Base-by-base conservation (phyloP, 1,140 invertebrate species). In the Drosophila miranda region DNA sequence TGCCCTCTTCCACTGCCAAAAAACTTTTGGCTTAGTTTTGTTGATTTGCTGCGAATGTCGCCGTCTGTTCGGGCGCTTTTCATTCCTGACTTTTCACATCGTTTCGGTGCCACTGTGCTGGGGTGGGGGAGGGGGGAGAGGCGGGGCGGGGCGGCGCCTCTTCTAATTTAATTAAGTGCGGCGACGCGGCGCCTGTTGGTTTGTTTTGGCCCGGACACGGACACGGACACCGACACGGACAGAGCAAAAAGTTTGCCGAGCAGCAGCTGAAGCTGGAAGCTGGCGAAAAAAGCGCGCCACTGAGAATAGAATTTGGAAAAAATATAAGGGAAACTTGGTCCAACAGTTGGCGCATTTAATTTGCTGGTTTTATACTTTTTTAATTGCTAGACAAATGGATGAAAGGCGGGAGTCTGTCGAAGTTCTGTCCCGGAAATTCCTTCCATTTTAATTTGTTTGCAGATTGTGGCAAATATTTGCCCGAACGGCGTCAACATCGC, bases 111-210 rank as follows among this genome's bases (percentile, higher is more conserved):
- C 80, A 68, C 72, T 61, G 61, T 75, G 63, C 73, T 26, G 42
- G n/a, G 57, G 30, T 8, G 38, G 26, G 57, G 41, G 49, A 52
- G 45, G 63, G 16, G 57, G 26, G 9, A 28, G n/a, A n/a, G n/a
- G n/a, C n/a, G n/a, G n/a, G 34, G 54, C 41, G 52, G 55, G 43
- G 63, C 64, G 14, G 45, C 34, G 34, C 66, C 42, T 52, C 72
- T 82, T 86, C 75, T 87, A 87, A 86, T 86, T 86, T 86, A 86
- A 86, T 86, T 86, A 86, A 86, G 82, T 87, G 82, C 78, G 82
- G 66, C 78, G 74, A 69, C 78, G 74, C 82, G 77, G 68, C 82
- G 78, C 69, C 82, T 71, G 73, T 70, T 77, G 75, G 82, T 58
- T 80, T 75, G 68, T 78, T 60, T 61, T 62, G 26, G 43, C 28